Base-by-base conservation (phyloP, 1,140 invertebrate species). In the Anastrepha ludens region DNA sequence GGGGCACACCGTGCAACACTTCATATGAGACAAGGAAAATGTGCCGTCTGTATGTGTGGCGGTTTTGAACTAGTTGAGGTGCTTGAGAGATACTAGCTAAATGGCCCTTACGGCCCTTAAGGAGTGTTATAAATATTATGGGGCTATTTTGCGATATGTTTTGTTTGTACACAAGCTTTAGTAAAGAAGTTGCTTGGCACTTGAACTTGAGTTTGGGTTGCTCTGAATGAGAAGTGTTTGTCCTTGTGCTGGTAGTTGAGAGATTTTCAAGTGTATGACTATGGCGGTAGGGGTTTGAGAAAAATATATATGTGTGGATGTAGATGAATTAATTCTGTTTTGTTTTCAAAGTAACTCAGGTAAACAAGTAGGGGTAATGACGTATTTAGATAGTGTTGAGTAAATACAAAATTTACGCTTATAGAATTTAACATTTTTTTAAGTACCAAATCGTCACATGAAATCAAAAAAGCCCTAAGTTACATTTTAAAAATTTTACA, bases 71-170 rank as follows among this genome's bases (percentile, higher is more conserved):
- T 78, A 7, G 74, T 55, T 81, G 55, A 55, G 47, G 15, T 29
- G 29, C 74, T 55, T 81, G 6, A 81, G 74, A 15, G 50, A 47
- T 55, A 47, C 74, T 81, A 81, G 44, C 74, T 20, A 50, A 81
- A 81, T 50, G 74, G 47, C 74, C 44, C 74, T 81, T 81, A 81
- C 29, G 74, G 47, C 55, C 74, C 74, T 81, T 81, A 81, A 58
- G 74, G 47, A 20, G 74, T 9, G 47, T 81, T 81, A 81, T 81
- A 81, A 81, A 81, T 81, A 81, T 81, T 81, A 81, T 81, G 74
- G 55, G 74, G 47, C 74, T 29, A 81, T 81, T 81, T 41, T 20
- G 20, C 55, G 44, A 55, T 55, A 81, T 81, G 74, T 81, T 81
- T 81, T 50, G 17, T 41, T 81, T 81, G 47, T 81, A 7, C 47